These are phyloP conservation scores for Pammene fasciana DNA, from an alignment of 2,888 invertebrate species.

Conservation along the genomic window DNA sequence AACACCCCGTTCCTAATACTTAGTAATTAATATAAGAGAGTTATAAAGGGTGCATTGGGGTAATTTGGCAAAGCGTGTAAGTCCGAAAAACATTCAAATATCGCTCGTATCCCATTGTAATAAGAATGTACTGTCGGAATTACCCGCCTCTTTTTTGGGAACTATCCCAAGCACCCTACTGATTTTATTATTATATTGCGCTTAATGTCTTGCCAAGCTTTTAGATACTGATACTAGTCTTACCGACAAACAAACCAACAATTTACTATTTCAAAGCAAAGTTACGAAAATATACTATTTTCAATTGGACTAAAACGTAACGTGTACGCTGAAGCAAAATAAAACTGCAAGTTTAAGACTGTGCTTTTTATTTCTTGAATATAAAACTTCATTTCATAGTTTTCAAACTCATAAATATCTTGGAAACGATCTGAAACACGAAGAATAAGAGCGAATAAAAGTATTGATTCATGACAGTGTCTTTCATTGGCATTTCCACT, in stretches of 20 bases:
- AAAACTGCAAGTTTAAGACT: slow-evolving; percentile 3
- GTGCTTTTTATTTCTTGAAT: slow-evolving; percentile 14
- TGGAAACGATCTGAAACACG: slow-evolving; percentile 10
- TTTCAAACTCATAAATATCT: slow-evolving; percentile 13
- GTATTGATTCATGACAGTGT: slow-evolving; percentile 12
- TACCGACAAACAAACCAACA: slow-evolving; percentile 1
- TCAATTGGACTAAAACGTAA: slow-evolving; percentile 1
- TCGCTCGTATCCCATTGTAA: no score
- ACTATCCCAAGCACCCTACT: no score
- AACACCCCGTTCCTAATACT: no score
- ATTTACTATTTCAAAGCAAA: not conserved
- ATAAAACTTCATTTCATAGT: not conserved
- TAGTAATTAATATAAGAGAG: no score
- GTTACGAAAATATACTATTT: not conserved
- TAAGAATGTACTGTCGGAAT: no score
- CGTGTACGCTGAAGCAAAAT: slow-evolving; percentile 2
- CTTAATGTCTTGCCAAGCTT: no score
- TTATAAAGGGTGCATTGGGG: no score
- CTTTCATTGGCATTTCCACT: slow-evolving; percentile 1
- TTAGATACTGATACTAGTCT: not conserved
- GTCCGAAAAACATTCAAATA: no score
- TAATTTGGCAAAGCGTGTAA: no score
- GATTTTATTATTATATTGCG: no score
- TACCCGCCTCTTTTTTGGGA: no score
- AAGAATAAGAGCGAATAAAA: slow-evolving; percentile 2